A percentile compares a stretch with the other conserved stretches of the same genome.
These are phyloP conservation scores for Spizella passerina DNA, from an alignment of 2,797 vertebrate species.

Conservation along the genomic window DNA sequence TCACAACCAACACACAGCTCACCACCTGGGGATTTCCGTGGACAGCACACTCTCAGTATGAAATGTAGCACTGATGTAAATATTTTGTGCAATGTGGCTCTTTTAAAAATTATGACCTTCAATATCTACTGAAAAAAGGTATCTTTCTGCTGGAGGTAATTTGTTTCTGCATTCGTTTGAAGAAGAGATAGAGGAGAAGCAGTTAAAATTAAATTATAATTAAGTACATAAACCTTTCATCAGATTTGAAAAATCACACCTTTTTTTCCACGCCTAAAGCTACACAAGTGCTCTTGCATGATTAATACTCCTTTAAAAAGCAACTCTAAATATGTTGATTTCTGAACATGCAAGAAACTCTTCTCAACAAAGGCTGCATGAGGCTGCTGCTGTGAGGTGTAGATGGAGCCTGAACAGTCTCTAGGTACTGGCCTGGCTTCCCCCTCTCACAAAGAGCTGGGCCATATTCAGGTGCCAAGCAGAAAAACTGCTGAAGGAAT, in stretches of 20 bases:
- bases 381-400: not conserved
- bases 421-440: fast-evolving
- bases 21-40: not conserved
- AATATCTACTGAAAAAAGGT: not conserved
- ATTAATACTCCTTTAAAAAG: not conserved
- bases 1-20: not conserved
- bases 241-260: not conserved
- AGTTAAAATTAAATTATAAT: not conserved
- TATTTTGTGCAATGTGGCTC: not conserved
- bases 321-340: not conserved
- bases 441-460: not conserved
- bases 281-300: not conserved
- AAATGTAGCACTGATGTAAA: not conserved
- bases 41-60: not conserved
- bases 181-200: not conserved
- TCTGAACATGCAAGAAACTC: not conserved
- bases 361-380: not conserved
- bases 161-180: not conserved
- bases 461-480: not conserved
- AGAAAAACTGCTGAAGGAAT: not conserved
- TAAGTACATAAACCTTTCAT: not conserved
- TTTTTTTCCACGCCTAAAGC: not conserved
- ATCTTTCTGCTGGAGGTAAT: not conserved
- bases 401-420: not conserved
- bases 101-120: not conserved